Evolutionary conservation across 2,113 vertebrate genomes (phyloP), one percentile per base, ranked within the genome.

Genomic region (Ramphastos sulfuratus): DNA sequence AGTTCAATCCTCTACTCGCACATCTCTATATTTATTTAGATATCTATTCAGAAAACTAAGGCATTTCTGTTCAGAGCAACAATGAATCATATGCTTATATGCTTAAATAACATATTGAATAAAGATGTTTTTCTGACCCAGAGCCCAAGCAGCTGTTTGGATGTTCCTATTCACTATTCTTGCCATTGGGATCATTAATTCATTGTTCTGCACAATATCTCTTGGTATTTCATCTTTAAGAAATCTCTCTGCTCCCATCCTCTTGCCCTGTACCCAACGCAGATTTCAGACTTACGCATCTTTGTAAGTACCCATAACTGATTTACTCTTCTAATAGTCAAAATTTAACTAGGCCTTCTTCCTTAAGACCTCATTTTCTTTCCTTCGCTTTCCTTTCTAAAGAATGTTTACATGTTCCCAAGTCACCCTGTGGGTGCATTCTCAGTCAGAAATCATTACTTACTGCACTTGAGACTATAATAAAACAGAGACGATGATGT

Each of bases 171-270:
- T 81, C n/a, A 60, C n/a, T 24, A 46, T 79, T 92, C 73, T 87
- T 79, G 35, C n/a, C 11, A 79, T 94, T 73, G 39, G 35, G 72
- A 85, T 93, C 72, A 87, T 71, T 82, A 94, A 70, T 31, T 69
- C 46, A 56, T 73, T 59, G 30, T 31, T 80, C 15, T 11, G 10
- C 11, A 46, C 24, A 87, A 44, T 71, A 65, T 4, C 10, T 69
- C 24, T 39, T 70, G 82, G 39, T 84, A 76, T 84, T 81, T 90
- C 9, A 82, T 39, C 59, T 84, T 78, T 65, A 50, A 85, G 55
- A 94, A 69, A 65, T 65, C 3, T 72, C 30, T 87, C n/a, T 0
- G 1, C 12, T 94, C 21, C 23, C 8, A 37, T 71, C 9, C 39
- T 61, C 20, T 7, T 86, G 89, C 54, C 15, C 23, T 78, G 23